These are phyloP conservation scores for Sialis lutaria DNA, from an alignment of 2,888 invertebrate genomes.

Conservation along the genomic window DNA sequence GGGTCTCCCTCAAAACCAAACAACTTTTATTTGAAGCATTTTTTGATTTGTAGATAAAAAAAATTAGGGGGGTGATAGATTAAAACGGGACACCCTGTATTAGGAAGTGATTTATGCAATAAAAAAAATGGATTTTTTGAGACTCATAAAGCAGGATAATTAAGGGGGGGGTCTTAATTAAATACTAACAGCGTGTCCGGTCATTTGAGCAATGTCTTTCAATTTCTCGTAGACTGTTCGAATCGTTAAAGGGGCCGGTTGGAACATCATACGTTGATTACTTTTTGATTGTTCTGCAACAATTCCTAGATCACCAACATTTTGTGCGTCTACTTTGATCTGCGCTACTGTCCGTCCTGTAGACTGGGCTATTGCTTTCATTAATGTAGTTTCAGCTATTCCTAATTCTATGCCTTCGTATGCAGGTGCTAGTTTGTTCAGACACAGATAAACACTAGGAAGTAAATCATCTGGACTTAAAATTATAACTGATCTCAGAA, in stretches of 20 bases:
- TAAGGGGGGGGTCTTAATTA: too few species aligned
- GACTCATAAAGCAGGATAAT: too few species aligned
- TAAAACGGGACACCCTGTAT: too few species aligned
- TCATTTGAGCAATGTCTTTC: constrained; percentile 71
- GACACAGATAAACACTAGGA: constrained; percentile 79
- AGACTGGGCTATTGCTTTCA: constrained; percentile 85
- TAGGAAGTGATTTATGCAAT: too few species aligned
- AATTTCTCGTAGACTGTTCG: constrained; percentile 63
- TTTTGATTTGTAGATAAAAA: too few species aligned
- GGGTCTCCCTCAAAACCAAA: too few species aligned
- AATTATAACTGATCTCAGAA: constrained; percentile 76
- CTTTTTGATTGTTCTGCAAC: constrained; percentile 75
- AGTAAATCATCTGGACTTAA: constrained; percentile 80
- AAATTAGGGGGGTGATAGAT: too few species aligned
- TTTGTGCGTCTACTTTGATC: constrained; percentile 54
- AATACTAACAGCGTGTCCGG: constrained; percentile 49
- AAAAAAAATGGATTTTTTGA: too few species aligned
- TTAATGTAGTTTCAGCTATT: constrained; percentile 84
- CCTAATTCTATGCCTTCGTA: constrained; percentile 89
- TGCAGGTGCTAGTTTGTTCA: constrained; percentile 92
- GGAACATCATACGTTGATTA: constrained; percentile 77
- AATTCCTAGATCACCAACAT: constrained; percentile 75
- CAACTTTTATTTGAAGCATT: too few species aligned
- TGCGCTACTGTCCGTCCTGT: constrained; percentile 74
- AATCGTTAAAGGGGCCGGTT: constrained; percentile 61